These are phyloP conservation scores for Callionymus lyra DNA, from an alignment of 2,113 vertebrate species.

Conservation along the genomic window DNA sequence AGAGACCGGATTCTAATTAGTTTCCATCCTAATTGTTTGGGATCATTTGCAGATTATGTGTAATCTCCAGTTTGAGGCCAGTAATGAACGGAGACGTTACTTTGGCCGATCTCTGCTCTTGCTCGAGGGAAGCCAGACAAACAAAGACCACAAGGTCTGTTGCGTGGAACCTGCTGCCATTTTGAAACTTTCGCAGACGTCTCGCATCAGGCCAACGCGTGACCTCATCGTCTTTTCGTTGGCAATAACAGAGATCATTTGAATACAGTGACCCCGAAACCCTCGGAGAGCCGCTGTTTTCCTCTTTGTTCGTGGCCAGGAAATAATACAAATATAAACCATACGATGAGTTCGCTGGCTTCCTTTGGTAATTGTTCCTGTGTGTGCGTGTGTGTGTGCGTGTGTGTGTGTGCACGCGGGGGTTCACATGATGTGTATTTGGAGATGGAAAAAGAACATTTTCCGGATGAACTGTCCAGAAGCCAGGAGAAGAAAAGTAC, in stretches of 20 bases:
- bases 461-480: too few species aligned
- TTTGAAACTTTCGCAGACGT: slow-evolving; percentile 28
- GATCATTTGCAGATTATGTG: too few species aligned
- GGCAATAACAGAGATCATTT: slow-evolving; percentile 21
- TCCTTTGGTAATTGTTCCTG: too few species aligned
- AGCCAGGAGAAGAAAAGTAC: too few species aligned
- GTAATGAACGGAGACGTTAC: slow-evolving; percentile 40
- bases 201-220: slow-evolving; percentile 37
- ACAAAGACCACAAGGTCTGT: slow-evolving; percentile 28
- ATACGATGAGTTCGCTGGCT: too few species aligned
- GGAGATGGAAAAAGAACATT: too few species aligned
- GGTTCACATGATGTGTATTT: too few species aligned
- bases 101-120: slow-evolving; percentile 32
- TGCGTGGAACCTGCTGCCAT: slow-evolving; percentile 24
- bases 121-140: slow-evolving; percentile 28
- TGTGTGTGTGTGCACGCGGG: too few species aligned
- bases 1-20: too few species aligned
- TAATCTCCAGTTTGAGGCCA: slow-evolving; percentile 37
- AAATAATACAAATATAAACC: too few species aligned
- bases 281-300: slow-evolving; percentile 6
- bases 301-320: slow-evolving; percentile 10
- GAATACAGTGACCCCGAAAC: slow-evolving; percentile 18
- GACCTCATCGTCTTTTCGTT: slow-evolving; percentile 33
- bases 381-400: too few species aligned
- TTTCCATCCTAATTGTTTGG: too few species aligned